Evolutionary conservation across 1,140 invertebrate species (phyloP), one percentile per base, ranked within the genome.

Genomic region (Danaus plexippus): DNA sequence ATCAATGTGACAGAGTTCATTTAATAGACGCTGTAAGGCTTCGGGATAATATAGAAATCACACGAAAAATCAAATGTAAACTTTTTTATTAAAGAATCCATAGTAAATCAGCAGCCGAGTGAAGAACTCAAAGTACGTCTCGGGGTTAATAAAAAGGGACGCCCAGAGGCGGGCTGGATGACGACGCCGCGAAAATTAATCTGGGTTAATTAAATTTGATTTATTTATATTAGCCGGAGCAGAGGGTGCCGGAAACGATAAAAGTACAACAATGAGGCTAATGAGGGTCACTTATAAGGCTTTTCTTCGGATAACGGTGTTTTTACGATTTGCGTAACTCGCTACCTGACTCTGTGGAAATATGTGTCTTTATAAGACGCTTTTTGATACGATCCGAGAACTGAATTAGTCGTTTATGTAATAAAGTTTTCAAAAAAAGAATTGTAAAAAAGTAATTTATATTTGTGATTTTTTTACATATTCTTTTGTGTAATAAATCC

Each of bases 41-140:
- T 83, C 67, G 41, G 47, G 44, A 54, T 57, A 53, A 59, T 55
- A 61, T 64, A 69, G 69, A 61, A 61, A 53, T 61, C 71, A 77
- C 73, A 76, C 71, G 62, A 75, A 67, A 76, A 77, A 73, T 66
- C 75, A 73, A 83, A 66, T 78, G 77, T 83, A 78, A 83, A 83
- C 74, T 81, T 84, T n/a, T 81, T 84, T 84, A 84, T 84, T 84
- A 79, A 80, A 75, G 80, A 84, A 77, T 61, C 79, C 80, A 57
- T 82, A 82, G 61, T 56, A 84, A 77, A 66, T 61, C 69, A 64
- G 60, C 59, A 67, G 60, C 56, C 59, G 64, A 72, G 64, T 73
- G 70, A 69, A 73, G 61, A 73, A 63, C 67, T 57, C 66, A 72
- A 64, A 80, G 70, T 80, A 77, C 73, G 71, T 67, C 69, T 68